Percentiles rank a stretch among this genome's conserved stretches.
Conservation (phyloP, 2,888 invertebrate species). For the Brachyptera risi region DNA sequence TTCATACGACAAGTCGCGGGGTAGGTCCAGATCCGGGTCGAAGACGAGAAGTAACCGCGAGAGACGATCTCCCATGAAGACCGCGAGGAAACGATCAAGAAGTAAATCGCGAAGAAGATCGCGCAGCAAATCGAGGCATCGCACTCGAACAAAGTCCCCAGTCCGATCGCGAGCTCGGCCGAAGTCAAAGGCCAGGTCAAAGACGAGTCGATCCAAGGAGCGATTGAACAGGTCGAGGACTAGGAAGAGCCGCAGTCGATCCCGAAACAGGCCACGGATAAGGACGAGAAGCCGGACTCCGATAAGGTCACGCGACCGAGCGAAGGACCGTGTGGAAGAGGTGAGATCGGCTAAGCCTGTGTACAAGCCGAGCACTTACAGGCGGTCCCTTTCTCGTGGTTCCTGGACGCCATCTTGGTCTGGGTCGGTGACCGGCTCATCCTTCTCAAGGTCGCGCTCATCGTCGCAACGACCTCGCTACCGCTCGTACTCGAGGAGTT, state of each 20-base stretch:
- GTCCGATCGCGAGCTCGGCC: constrained; percentile 40
- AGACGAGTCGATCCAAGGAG: constrained; percentile 9
- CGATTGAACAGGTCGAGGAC: constrained; percentile 34
- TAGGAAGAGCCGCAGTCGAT: constrained; percentile 42
- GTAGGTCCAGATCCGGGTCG: constrained; percentile 39
- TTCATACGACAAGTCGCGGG: constrained; percentile 40
- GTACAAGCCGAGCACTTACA: background rate
- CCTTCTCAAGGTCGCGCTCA: constrained; percentile 27
- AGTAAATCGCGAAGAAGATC: constrained; percentile 37
- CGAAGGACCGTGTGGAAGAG: constrained; percentile 32
- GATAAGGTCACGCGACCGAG: constrained; percentile 35
- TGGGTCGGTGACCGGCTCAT: constrained; percentile 32
- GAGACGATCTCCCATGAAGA: constrained; percentile 33
- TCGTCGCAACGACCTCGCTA: constrained; percentile 24
- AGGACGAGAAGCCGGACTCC: constrained; percentile 42
- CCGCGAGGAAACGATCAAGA: constrained; percentile 38
- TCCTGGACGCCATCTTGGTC: constrained; percentile 56
- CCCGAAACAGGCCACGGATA: constrained; percentile 39
- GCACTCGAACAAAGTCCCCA: constrained; percentile 43
- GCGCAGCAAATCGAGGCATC: constrained; percentile 42
- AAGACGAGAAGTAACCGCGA: constrained; percentile 38
- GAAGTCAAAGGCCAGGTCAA: constrained; percentile 34
- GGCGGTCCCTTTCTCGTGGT: constrained; percentile 29
- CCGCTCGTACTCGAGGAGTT: constrained; percentile 34
- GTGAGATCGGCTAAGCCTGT: constrained; percentile 16